phyloP scores from a whole-genome alignment of 1,140 invertebrate genomes.

The Cardiocondyla obscurior region DNA sequence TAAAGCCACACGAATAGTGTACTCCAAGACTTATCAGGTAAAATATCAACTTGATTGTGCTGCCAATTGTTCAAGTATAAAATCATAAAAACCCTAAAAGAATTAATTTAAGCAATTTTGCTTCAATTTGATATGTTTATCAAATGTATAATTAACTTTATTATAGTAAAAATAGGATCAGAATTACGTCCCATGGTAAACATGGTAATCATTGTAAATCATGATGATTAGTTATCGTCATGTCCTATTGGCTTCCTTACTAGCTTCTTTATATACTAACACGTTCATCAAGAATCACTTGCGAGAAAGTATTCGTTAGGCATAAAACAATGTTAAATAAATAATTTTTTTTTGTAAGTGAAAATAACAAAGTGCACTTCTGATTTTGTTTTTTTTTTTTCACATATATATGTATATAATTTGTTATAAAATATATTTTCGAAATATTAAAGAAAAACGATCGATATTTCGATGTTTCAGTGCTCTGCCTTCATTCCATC shows the following conservation, averaged over 20 bases:
- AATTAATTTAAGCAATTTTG: background rate
- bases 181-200: constrained; percentile 70
- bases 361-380: background rate
- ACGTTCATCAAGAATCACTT: background rate
- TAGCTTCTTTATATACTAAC: constrained; percentile 44
- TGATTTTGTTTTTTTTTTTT: background rate
- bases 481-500: background rate
- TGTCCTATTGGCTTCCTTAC: background rate
- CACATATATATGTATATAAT: background rate
- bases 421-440: background rate
- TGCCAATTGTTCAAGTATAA: background rate
- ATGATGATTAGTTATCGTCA: constrained; percentile 60
- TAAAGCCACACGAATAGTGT: background rate
- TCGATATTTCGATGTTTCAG: background rate
- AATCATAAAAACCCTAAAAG: constrained; percentile 3
- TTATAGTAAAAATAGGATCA: constrained; percentile 63
- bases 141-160: background rate
- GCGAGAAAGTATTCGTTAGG: constrained; percentile 46
- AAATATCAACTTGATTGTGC: no score
- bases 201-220: constrained; percentile 56
- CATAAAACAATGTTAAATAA: background rate
- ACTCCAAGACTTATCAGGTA: background rate
- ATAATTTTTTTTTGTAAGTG: constrained; percentile 3
- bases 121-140: background rate
- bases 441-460: background rate